Conservation (phyloP, 2,797 vertebrate genomes). For the Melanotaenia parkinsoni region DNA sequence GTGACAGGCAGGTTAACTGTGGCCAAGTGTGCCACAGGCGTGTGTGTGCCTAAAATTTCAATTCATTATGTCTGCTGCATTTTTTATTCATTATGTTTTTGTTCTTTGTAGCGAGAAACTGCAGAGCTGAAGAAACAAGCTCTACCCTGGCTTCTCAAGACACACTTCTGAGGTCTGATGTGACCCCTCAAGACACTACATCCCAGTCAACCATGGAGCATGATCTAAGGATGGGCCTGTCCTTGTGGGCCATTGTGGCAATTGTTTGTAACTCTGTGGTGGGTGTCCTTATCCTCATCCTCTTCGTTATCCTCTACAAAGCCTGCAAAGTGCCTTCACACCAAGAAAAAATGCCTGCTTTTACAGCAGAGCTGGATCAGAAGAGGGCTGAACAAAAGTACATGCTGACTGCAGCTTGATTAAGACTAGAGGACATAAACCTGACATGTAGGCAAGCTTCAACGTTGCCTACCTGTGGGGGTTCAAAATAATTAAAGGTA, state of each 20-base stretch:
- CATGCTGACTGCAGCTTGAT: constrained; percentile 69
- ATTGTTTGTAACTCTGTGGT: constrained; percentile 83
- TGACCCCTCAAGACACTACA: constrained; percentile 4
- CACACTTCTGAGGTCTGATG: constrained; percentile 1
- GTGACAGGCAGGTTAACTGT: constrained; percentile 47
- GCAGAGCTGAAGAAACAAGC: background rate
- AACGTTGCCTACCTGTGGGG: background rate
- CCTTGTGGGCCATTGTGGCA: constrained; percentile 79
- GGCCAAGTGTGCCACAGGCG: constrained; percentile 15
- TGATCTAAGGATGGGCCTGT: constrained; percentile 75
- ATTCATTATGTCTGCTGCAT: background rate
- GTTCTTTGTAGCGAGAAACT: constrained; percentile 47
- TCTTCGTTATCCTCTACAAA: constrained; percentile 84
- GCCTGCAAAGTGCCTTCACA: constrained; percentile 84
- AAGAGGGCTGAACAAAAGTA: constrained; percentile 76
- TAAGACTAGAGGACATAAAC: constrained; percentile 4
- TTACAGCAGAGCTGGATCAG: constrained; percentile 43
- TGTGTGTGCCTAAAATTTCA: constrained; percentile 2
- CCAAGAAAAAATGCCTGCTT: constrained; percentile 64
- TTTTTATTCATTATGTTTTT: background rate
- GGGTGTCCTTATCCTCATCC: constrained; percentile 81
- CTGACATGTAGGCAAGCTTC: background rate
- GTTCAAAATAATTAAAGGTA: background rate
- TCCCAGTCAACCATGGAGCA: constrained; percentile 72
- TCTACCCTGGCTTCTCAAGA: background rate